Evolutionary conservation across 2,797 vertebrate genomes (phyloP).

Genomic region (Craterocephalus amniculus): DNA sequence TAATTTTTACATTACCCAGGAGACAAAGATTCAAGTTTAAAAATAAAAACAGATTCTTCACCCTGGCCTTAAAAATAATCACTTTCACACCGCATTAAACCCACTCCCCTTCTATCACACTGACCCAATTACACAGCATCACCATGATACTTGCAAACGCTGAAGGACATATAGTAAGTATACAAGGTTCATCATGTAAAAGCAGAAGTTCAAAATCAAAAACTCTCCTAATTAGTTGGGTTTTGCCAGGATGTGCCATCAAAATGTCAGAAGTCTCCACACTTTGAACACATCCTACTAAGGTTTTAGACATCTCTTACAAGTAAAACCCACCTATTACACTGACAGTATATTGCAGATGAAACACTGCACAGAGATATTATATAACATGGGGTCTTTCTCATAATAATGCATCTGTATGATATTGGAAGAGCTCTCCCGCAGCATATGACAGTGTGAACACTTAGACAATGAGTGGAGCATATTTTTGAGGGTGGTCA

Average conservation of each 20-base stretch:
- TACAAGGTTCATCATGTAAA: slow-evolving; percentile 60
- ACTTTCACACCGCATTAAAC: slow-evolving; percentile 24
- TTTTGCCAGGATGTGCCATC: slow-evolving; percentile 59
- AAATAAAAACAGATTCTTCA: slow-evolving; percentile 20
- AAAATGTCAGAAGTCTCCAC: slow-evolving; percentile 66
- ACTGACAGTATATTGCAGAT: slow-evolving; percentile 60
- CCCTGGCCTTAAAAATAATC: slow-evolving; percentile 26
- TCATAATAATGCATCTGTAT: slow-evolving; percentile 49
- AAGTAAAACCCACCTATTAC: slow-evolving; percentile 58
- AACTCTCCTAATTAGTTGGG: slow-evolving; percentile 69
- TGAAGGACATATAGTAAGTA: slow-evolving; percentile 45
- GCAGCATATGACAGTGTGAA: slow-evolving; percentile 30
- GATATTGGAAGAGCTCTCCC: slow-evolving; percentile 15
- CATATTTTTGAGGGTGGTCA: slow-evolving; percentile 45
- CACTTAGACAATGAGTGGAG: slow-evolving; percentile 31
- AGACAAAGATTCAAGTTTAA: background rate
- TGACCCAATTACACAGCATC: slow-evolving; percentile 57
- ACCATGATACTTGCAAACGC: slow-evolving; percentile 32
- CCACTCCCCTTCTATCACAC: slow-evolving; percentile 10
- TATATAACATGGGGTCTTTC: slow-evolving; percentile 38
- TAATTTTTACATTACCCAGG: background rate
- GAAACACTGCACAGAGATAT: slow-evolving; percentile 37
- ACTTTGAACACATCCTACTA: slow-evolving; percentile 52
- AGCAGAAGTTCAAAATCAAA: slow-evolving; percentile 58
- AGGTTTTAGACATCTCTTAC: slow-evolving; percentile 59